These are phyloP conservation scores for Rugalucina vietnamica DNA, from an alignment of 2,888 invertebrate species.

Conservation along the genomic window DNA sequence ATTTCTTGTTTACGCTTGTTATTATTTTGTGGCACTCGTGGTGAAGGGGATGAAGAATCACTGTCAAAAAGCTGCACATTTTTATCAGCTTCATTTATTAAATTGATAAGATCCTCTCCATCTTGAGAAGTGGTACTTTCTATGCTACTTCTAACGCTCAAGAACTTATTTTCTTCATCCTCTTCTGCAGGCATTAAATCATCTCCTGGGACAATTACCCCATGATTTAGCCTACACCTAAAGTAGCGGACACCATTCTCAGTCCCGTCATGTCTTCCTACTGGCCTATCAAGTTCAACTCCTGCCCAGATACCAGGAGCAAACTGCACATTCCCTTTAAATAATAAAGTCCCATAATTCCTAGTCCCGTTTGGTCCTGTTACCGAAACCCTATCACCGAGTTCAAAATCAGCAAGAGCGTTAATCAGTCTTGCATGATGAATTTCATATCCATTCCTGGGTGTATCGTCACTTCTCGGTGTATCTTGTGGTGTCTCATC, in stretches of 20 bases:
- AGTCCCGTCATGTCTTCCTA: slow-evolving; percentile 74
- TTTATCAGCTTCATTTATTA: slow-evolving; percentile 62
- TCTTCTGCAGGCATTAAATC: slow-evolving; percentile 60
- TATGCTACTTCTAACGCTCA: slow-evolving; percentile 45
- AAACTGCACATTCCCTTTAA: slow-evolving; percentile 77
- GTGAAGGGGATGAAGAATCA: slow-evolving; percentile 41
- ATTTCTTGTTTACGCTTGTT: slow-evolving; percentile 53
- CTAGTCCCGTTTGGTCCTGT: slow-evolving; percentile 65
- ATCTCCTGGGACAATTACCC: slow-evolving; percentile 75
- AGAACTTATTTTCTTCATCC: slow-evolving; percentile 16
- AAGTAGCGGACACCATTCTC: slow-evolving; percentile 75
- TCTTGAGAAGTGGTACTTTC: slow-evolving; percentile 51
- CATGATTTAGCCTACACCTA: slow-evolving; percentile 71
- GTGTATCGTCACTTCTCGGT: neutral
- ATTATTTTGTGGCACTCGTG: slow-evolving; percentile 21
- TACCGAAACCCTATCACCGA: slow-evolving; percentile 75
- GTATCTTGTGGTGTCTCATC: neutral
- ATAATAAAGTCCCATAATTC: slow-evolving; percentile 69
- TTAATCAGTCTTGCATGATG: slow-evolving; percentile 54
- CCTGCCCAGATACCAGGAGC: slow-evolving; percentile 80
- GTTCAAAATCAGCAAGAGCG: slow-evolving; percentile 70
- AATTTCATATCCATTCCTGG: slow-evolving; percentile 46
- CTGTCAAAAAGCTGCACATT: slow-evolving; percentile 60
- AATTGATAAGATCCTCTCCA: slow-evolving; percentile 59
- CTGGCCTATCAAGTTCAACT: slow-evolving; percentile 75